phyloP scores from a whole-genome alignment of 2,113 vertebrate genomes.

The Myotis yumanensis region DNA sequence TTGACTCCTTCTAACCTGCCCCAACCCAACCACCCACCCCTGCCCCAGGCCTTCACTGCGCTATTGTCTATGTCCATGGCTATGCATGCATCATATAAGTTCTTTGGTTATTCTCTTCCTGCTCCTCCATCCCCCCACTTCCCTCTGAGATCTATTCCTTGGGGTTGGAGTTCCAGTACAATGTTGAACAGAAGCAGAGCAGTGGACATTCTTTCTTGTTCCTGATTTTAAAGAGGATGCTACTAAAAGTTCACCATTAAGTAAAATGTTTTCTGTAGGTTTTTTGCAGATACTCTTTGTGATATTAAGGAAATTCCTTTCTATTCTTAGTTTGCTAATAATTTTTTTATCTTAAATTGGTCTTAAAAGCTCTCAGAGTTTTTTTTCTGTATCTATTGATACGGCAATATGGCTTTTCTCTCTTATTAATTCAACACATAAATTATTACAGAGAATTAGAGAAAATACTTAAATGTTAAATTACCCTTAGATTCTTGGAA shows the following conservation, averaged over 20 bases:
- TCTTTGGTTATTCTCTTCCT: background rate
- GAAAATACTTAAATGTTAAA: slow-evolving; percentile 6
- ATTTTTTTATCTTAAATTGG: background rate
- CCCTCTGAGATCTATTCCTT: background rate
- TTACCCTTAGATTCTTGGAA: background rate
- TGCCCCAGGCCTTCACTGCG: no score
- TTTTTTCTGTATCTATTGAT: background rate
- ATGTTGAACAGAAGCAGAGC: background rate
- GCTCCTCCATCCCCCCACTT: background rate
- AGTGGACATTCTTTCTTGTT: background rate
- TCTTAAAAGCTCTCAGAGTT: background rate
- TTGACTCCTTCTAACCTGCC: no score
- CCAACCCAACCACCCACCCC: no score
- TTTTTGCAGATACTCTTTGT: background rate
- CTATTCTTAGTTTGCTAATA: background rate
- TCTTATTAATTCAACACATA: background rate
- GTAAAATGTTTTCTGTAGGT: background rate
- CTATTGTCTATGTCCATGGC: no score
- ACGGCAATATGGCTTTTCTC: background rate
- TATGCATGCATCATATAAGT: no score
- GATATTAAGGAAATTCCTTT: background rate
- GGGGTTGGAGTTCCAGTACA: background rate
- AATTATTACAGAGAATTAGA: background rate
- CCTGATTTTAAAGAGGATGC: background rate
- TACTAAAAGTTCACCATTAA: background rate